These are phyloP conservation scores for Epizoanthus fatuus DNA, from an alignment of 92 coral and sea anemone species.

Conservation along the genomic window DNA sequence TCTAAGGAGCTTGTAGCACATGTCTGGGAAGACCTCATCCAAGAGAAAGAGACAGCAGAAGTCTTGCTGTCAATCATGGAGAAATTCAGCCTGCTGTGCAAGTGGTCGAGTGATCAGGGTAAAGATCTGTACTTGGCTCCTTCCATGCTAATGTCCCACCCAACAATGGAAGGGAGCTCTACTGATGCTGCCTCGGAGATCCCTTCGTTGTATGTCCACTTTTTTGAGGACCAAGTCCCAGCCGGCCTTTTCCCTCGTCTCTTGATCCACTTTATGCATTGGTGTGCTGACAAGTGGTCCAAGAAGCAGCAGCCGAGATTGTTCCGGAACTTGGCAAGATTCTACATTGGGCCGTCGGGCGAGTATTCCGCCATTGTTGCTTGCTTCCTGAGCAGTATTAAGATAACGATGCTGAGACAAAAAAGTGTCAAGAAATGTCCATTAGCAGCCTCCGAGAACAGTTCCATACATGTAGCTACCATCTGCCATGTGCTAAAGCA, in stretches of 20 bases:
- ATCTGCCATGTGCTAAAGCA: constrained; percentile 31
- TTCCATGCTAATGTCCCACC: constrained; percentile 56
- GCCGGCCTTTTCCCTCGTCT: constrained; percentile 61
- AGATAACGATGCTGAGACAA: neutral
- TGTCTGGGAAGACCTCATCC: constrained; percentile 42
- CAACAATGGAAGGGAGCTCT: neutral
- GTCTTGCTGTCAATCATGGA: constrained; percentile 67
- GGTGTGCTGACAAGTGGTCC: constrained; percentile 46
- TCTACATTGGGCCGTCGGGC: constrained; percentile 19
- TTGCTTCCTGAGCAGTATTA: constrained; percentile 1
- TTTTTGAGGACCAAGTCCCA: constrained; percentile 52
- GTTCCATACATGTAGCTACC: neutral
- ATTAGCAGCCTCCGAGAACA: no score
- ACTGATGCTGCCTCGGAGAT: constrained; percentile 22
- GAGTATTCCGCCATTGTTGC: constrained; percentile 41
- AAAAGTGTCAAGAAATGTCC: neutral
- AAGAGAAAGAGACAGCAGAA: constrained; percentile 27
- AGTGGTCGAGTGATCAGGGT: constrained; percentile 45
- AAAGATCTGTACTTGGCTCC: constrained; percentile 57
- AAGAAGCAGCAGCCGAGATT: constrained; percentile 33
- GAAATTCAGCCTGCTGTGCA: constrained; percentile 66
- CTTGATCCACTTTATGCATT: constrained; percentile 43
- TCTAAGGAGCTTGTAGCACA: constrained; percentile 36
- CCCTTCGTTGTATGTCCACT: constrained; percentile 57
- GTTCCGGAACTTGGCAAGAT: constrained; percentile 49